Conservation (phyloP, 2,888 invertebrate species). For the Acronicta leporina region DNA sequence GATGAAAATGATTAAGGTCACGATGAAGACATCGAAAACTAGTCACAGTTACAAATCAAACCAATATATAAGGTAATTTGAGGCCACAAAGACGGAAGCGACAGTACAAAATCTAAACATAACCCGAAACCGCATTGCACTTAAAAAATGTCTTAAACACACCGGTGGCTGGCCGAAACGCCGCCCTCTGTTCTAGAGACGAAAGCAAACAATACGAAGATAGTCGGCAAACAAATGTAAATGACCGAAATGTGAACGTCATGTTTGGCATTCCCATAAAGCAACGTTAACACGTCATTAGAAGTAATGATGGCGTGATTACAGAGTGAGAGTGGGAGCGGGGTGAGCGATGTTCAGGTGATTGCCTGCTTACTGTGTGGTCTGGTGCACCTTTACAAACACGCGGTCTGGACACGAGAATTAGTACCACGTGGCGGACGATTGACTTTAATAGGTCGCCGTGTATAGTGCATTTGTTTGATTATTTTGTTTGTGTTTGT, state of each 20-base stretch:
- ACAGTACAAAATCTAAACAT: constrained; percentile 72
- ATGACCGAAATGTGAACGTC: constrained; percentile 89
- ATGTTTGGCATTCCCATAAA: constrained; percentile 90
- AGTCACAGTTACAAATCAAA: constrained; percentile 46
- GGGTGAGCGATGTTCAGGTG: constrained; percentile 80
- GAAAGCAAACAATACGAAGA: constrained; percentile 85
- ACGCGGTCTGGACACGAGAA: constrained; percentile 67
- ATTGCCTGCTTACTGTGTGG: constrained; percentile 86
- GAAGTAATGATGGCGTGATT: constrained; percentile 88
- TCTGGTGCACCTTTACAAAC: constrained; percentile 82
- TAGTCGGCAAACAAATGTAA: constrained; percentile 88
- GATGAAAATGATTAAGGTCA: background rate
- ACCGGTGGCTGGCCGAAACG: constrained; percentile 82
- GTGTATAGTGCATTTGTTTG: constrained; percentile 44
- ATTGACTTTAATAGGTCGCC: constrained; percentile 60
- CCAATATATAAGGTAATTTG: constrained; percentile 55
- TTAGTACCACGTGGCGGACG: constrained; percentile 74
- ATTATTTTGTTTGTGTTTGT: constrained; percentile 34
- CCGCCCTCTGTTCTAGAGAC: constrained; percentile 88
- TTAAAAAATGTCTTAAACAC: constrained; percentile 78
- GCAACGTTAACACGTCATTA: constrained; percentile 89
- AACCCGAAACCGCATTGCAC: constrained; percentile 79
- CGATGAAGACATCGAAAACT: constrained; percentile 11
- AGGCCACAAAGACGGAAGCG: constrained; percentile 66
- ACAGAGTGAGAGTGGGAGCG: constrained; percentile 80